These are phyloP conservation scores for Mormoops blainvillei DNA, from an alignment of 2,113 vertebrate species.

Conservation along the genomic window DNA sequence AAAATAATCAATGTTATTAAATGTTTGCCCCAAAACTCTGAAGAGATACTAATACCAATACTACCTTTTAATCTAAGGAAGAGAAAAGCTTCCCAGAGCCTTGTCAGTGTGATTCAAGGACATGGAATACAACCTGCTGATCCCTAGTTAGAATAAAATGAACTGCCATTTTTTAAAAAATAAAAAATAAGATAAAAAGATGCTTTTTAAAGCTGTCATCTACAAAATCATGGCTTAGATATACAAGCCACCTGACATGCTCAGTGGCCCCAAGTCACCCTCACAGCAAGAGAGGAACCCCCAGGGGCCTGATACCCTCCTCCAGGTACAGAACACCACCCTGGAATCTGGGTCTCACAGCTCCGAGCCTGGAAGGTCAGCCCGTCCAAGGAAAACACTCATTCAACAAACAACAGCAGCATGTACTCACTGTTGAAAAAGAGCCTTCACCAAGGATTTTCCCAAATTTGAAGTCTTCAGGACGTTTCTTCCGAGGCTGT, in stretches of 20 bases:
- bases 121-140: not conserved
- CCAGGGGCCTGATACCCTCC: not conserved
- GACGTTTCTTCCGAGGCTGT: conserved; percentile 96
- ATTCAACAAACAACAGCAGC: not conserved
- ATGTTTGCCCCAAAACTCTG: not conserved
- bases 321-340: not conserved
- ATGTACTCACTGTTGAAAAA: conserved; percentile 92
- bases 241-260: not conserved
- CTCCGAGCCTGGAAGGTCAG: not conserved
- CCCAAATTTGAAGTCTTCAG: conserved; percentile 97
- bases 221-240: not conserved
- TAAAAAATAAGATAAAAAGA: not conserved
- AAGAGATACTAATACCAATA: not conserved
- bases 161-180: not conserved
- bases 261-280: not conserved
- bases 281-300: not conserved
- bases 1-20: not conserved
- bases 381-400: not conserved
- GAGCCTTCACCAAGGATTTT: conserved; percentile 99
- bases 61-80: not conserved
- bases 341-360: not conserved
- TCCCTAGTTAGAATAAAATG: not conserved
- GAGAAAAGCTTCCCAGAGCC: not conserved
- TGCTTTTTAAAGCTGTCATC: not conserved
- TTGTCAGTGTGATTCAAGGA: not conserved